Evolutionary conservation across 2,888 invertebrate genomes (phyloP), one percentile per base, ranked within the genome.

Genomic region (Frankliniella fusca): DNA sequence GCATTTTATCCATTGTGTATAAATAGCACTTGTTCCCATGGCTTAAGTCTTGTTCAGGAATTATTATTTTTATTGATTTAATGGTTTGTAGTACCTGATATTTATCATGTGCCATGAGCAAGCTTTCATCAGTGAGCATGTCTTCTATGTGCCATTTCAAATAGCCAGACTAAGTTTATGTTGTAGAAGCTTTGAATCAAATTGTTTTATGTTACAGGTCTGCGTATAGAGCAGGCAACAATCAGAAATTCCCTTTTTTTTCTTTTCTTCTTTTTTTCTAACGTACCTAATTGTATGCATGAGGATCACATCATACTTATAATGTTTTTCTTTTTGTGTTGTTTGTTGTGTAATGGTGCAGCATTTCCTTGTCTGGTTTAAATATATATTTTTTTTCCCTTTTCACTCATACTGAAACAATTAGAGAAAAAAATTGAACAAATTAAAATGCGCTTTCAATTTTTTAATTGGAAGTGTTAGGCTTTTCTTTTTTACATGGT

Each of bases 31-130:
- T 61, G 70, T 76, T 54, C 20, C 12, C 27, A 76, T 76, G 70
- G 23, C 70, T 76, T 76, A 27, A 9, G 27, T 76, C 70, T 10
- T 76, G 70, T 76, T 76, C 23, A 27, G 70, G 27, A 76, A 27
- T 54, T 27, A 27, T 9, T 61, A 61, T 76, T 76, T n/a, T 70
- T 70, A 27, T 27, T 76, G 70, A 27, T 76, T 76, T 76, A 76
- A 12, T 23, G 27, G 70, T 76, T 76, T 76, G 27, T 76, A 76
- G 70, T 76, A 76, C 70, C 70, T 76, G 70, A 76, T 76, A 27
- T 27, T 76, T 23, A 76, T 76, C 70, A 76, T 27, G 70, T 76
- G 70, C 70, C 70, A 76, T 76, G 70, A 76, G 38, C 38, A 38
- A 38, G 27, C 70, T 76, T 76, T 76, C 18, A 27, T 23, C 70